Evolutionary conservation across 2,888 invertebrate genomes (phyloP).

Genomic region (Lysandra coridon): DNA sequence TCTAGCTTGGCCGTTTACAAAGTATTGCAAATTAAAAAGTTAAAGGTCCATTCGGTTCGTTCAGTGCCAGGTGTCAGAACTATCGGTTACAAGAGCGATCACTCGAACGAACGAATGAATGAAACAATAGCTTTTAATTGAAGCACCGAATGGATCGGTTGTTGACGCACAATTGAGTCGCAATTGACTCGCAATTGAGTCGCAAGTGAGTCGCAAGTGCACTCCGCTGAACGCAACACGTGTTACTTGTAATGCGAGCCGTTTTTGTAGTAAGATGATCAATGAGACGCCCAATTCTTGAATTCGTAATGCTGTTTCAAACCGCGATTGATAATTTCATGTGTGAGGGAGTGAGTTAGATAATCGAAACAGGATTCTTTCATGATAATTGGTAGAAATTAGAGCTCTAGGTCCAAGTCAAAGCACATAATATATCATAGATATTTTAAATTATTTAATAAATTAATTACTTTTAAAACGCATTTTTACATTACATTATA

Average conservation of each 20-base stretch:
- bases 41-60: not conserved
- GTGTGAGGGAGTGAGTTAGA: not conserved
- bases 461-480: too few species aligned
- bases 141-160: slow-evolving; percentile 46
- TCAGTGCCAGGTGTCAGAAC: slow-evolving; percentile 39
- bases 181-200: slow-evolving; percentile 34
- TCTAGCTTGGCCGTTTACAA: too few species aligned
- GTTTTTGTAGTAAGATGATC: not conserved
- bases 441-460: too few species aligned
- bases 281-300: not conserved
- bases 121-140: slow-evolving; percentile 52
- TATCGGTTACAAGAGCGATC: slow-evolving; percentile 46
- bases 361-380: not conserved
- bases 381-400: not conserved
- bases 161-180: slow-evolving; percentile 31
- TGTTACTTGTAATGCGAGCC: slow-evolving; percentile 41
- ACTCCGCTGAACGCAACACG: slow-evolving; percentile 47
- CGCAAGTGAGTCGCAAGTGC: slow-evolving; percentile 55
- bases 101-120: slow-evolving; percentile 40
- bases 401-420: not conserved
- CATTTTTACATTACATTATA: too few species aligned
- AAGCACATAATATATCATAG: too few species aligned
- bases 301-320: not conserved
- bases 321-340: not conserved
- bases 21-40: not conserved